These are phyloP conservation scores for Ciconia maguari DNA, from an alignment of 2,113 vertebrate species.

Conservation along the genomic window DNA sequence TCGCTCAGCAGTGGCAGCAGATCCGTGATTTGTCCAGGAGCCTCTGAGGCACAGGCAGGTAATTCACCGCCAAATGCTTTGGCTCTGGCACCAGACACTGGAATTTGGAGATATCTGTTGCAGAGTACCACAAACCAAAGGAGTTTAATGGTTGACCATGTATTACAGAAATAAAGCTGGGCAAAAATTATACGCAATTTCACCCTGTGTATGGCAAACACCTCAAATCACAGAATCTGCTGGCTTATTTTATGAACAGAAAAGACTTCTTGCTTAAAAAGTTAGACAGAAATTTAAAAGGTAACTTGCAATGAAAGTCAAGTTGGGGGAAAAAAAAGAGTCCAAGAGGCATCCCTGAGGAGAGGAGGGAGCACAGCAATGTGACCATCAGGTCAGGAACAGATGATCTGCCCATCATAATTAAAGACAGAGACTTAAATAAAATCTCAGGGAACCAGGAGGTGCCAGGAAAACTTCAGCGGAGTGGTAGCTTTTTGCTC, in stretches of 20 bases:
- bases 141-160: not conserved
- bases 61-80: not conserved
- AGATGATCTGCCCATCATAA: constrained; percentile 31
- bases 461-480: constrained; percentile 29
- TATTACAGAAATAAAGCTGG: not conserved
- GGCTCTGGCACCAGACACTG: not conserved
- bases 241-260: not conserved
- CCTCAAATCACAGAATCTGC: not conserved
- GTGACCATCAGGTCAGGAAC: constrained; percentile 30
- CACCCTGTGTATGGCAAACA: not conserved
- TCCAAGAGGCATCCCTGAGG: not conserved
- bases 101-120: not conserved
- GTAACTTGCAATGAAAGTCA: not conserved
- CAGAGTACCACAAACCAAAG: not conserved
- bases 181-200: fast-evolving
- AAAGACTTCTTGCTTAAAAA: not conserved
- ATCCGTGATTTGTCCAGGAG: not conserved
- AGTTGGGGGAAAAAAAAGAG: not conserved
- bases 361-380: constrained; percentile 3
- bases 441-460: not conserved
- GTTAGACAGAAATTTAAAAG: constrained; percentile 14
- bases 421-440: not conserved
- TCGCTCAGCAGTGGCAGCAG: not conserved
- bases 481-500: not conserved
- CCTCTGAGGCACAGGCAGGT: not conserved